Evolutionary conservation across 2,113 vertebrate genomes (phyloP).

Genomic region (Polyodon spathula): DNA sequence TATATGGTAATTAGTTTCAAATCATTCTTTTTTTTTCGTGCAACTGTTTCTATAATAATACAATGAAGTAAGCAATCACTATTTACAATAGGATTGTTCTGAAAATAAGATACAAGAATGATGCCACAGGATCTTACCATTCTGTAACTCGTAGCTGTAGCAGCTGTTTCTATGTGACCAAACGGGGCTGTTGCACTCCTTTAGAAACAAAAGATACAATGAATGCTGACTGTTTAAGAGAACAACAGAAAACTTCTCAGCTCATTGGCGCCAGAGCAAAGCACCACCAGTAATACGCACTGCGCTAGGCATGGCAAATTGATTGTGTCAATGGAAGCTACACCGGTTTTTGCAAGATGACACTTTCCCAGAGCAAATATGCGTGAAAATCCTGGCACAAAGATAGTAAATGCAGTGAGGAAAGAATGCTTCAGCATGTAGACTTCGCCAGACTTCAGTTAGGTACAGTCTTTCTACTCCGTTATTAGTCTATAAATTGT

Average conservation of each 20-base stretch:
- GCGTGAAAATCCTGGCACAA: conserved; percentile 59
- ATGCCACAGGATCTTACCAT: conserved; percentile 59
- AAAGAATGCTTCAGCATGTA: conserved; percentile 39
- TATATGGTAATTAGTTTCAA: no score
- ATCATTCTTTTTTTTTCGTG: background rate
- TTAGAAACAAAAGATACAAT: conserved; percentile 28
- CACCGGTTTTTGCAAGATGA: conserved; percentile 65
- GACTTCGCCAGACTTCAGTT: conserved; percentile 33
- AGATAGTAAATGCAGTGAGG: conserved; percentile 35
- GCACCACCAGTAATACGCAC: conserved; percentile 37
- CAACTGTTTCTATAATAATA: background rate
- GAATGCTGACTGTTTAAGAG: conserved; percentile 22
- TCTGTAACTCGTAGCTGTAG: conserved; percentile 64
- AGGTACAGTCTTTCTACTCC: conserved; percentile 45
- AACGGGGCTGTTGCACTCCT: conserved; percentile 73
- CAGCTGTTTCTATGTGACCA: conserved; percentile 72
- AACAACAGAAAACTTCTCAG: conserved; percentile 42
- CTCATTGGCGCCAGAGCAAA: conserved; percentile 24
- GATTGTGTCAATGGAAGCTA: conserved; percentile 69
- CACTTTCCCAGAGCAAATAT: conserved; percentile 68
- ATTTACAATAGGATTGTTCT: no score
- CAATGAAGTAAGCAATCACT: background rate
- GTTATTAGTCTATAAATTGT: conserved; percentile 50
- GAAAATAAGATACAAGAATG: no score
- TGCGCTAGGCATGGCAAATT: conserved; percentile 64